Conservation (phyloP, 2,113 vertebrate genomes). For the Lamprologus callipterus region DNA sequence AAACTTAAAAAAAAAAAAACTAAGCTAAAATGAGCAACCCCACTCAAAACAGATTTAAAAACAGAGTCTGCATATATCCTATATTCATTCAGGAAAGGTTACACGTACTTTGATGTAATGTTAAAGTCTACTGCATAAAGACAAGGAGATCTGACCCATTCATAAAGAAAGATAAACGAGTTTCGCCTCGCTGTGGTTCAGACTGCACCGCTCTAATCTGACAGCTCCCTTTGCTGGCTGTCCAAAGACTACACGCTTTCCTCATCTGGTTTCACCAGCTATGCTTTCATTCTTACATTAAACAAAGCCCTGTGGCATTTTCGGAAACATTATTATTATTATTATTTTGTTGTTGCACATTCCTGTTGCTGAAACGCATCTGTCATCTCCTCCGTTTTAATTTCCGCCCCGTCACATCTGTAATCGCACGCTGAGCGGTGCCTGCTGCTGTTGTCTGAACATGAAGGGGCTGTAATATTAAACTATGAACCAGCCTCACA, state of each 20-base stretch:
- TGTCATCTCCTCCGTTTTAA: constrained; percentile 16
- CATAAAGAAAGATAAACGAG: neutral
- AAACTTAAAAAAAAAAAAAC: neutral
- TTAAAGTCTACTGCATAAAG: neutral
- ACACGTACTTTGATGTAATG: neutral
- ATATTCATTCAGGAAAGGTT: neutral
- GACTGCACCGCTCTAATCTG: neutral
- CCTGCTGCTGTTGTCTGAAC: constrained; percentile 28
- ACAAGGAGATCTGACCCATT: neutral
- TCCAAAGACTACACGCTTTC: neutral
- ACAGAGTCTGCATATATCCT: neutral
- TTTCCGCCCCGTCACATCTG: constrained; percentile 35
- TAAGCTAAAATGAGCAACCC: neutral
- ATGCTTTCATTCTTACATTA: neutral
- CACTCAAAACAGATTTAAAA: neutral
- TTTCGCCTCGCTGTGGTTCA: neutral
- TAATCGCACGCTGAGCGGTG: constrained; percentile 27
- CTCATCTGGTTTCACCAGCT: neutral
- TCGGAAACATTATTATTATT: neutral
- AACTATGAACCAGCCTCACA: neutral
- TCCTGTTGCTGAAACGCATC: neutral
- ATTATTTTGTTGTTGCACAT: neutral
- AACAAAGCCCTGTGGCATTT: neutral
- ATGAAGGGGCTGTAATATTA: constrained; percentile 5
- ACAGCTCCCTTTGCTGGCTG: neutral